These are phyloP conservation scores for Leptinotarsa lineolata DNA, from an alignment of 1,140 invertebrate genomes.

Conservation along the genomic window DNA sequence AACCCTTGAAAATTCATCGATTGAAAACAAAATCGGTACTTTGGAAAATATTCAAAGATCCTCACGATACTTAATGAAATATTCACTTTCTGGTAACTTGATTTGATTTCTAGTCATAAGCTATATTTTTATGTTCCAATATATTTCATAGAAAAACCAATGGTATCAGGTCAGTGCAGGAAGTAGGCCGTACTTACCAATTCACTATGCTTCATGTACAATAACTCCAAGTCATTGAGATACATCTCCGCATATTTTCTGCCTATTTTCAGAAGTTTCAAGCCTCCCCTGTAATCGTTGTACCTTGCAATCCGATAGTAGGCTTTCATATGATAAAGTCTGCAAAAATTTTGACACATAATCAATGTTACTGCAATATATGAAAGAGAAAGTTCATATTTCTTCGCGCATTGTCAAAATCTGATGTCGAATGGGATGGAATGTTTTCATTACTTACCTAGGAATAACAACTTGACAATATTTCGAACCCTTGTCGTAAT, in stretches of 20 bases:
- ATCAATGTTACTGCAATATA: too few species aligned
- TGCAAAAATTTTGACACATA: constrained; percentile 25
- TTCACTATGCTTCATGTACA: constrained; percentile 43
- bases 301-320: constrained; percentile 53
- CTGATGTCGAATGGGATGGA: too few species aligned
- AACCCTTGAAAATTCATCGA: constrained; percentile 37
- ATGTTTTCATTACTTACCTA: constrained; percentile 45
- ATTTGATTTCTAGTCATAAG: too few species aligned
- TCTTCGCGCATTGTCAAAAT: too few species aligned
- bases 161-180: too few species aligned
- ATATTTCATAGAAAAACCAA: too few species aligned
- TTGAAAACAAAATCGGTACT: too few species aligned
- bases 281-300: constrained; percentile 47
- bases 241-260: constrained; percentile 33
- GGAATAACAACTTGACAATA: constrained; percentile 48
- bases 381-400: too few species aligned
- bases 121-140: too few species aligned
- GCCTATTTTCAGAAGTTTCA: constrained; percentile 40
- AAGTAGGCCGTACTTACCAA: constrained; percentile 30
- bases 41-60: too few species aligned
- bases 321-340: constrained; percentile 55
- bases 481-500: constrained; percentile 42
- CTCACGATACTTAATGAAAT: too few species aligned
- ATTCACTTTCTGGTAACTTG: too few species aligned
- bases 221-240: constrained; percentile 42